Base-by-base conservation (phyloP, 2,888 invertebrate species). In the Euzophera pinguis region DNA sequence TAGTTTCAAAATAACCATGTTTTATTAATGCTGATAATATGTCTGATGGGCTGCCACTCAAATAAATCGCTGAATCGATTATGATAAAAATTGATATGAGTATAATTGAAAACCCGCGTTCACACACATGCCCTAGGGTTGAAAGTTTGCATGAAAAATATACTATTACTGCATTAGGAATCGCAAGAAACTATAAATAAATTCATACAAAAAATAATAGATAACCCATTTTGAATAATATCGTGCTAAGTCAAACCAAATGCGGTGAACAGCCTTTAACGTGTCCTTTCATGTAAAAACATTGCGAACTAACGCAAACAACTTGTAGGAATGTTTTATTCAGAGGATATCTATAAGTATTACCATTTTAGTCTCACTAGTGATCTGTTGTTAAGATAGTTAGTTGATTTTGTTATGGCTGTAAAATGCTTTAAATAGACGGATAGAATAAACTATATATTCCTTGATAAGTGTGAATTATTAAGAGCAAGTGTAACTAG, bases 301-400 rank as follows among this genome's bases (percentile, higher is more conserved):
- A 45, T 45, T 34, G 14, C 32, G 1, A 10, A 45, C 14, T 14
- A 34, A 29, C 27, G 6, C 32, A 32, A 10, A 14, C 16, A 10
- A 34, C 29, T 45, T 34, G 45, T 45, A 45, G 6, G 13, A 5
- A 45, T 45, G 45, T 45, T 45, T 45, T 45, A 45, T 45, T 45
- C 43, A 45, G 32, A 32, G 8, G 14, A 1, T 32, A 45, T 29
- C 22, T 29, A 14, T 45, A 32, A 45, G 32, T 29, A 16, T 42
- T 42, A 10, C 45, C 12, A 27, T 29, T 13, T 27, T 22, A 43
- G 43, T n/a, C 12, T 1, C 9, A 41, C 41, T n/a, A 41, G 41
- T 41, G 41, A 42, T 42, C 42, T 7, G n/a, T 42, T 42, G 12
- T 42, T 42, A 12, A 22, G 42, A 43, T 43, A 43, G 41, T 4